Percentiles rank a stretch among this genome's conserved stretches.
These are phyloP conservation scores for Planococcus citri DNA, from an alignment of 1,140 invertebrate species.

Conservation along the genomic window DNA sequence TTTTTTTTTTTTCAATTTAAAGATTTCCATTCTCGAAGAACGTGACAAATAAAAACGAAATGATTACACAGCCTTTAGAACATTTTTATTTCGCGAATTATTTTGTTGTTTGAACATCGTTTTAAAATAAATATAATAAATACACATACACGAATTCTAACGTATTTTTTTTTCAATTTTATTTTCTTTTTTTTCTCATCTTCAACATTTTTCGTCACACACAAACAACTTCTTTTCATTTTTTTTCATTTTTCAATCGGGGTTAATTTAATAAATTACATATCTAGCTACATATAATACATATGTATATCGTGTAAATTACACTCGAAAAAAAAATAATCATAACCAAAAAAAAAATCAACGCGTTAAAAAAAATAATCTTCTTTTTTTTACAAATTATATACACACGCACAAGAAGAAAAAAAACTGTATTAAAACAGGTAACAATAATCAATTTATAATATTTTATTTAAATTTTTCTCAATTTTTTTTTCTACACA, in stretches of 20 bases:
- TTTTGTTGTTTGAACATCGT: background rate
- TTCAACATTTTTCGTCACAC: background rate
- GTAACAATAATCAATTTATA: conserved; percentile 12
- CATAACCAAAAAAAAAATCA: conserved; percentile 6
- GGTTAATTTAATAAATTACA: conserved; percentile 14
- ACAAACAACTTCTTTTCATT: background rate
- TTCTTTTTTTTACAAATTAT: background rate
- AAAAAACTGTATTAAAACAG: conserved; percentile 10
- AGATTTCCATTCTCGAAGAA: too few species aligned
- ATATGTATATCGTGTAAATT: background rate
- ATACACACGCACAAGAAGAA: background rate
- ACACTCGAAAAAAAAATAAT: background rate
- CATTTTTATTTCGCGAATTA: background rate
- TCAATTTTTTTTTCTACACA: background rate
- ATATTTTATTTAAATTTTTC: background rate
- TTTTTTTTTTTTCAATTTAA: too few species aligned
- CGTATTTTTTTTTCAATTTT: too few species aligned
- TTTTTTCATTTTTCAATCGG: background rate
- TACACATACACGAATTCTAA: background rate
- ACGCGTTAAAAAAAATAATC: background rate
- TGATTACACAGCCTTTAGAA: conserved; percentile 16
- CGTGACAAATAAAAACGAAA: background rate
- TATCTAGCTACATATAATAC: conserved; percentile 2
- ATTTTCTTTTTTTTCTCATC: background rate
- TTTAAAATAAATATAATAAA: conserved; percentile 7